Evolutionary conservation across 2,888 invertebrate species (phyloP), one percentile per base, ranked within the genome.

Genomic region (Cepaea hortensis): DNA sequence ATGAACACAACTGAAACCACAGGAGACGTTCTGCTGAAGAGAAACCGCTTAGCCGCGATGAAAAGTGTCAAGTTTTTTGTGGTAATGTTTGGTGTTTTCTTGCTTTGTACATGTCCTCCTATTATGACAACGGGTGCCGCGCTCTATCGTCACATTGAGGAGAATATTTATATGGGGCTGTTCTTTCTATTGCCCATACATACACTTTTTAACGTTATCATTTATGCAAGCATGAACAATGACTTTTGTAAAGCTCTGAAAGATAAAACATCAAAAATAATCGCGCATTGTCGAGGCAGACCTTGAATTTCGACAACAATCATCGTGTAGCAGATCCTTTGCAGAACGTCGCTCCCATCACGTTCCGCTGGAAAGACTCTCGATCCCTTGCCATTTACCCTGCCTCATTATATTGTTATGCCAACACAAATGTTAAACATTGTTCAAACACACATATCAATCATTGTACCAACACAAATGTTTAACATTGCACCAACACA

Each of bases 61-160:
- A 81, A 48, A 81, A 76, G 76, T 76, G 20, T 50, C 50, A 76
- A 76, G 50, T 76, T 76, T 20, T 76, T 76, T 76, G 50, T n/a
- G 6, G 18, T 76, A 3, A 76, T 76, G 76, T 76, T 76, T 20
- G 76, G 76, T 9, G 20, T 76, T 3, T 79, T 35, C n/a, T 61
- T n/a, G 5, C 2, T 62, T 3, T 79, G 61, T 79, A 62, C 62
- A 23, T 15, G 35, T 11, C n/a, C 62, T 4, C 79, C 62, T n/a
- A 3, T 5, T 3, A 3, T 61, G 20, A 23, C 61, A 3, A 9
- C 35, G 11, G 15, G 11, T 11, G 9, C 62, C 15, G n/a, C 5
- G 72, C 20, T 20, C 18, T 72, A 23, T 20, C 7, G 3, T 15
- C 50, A 50, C 61, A 35, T 35, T 35, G 35, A n/a, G 13, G n/a